These are phyloP conservation scores for Hylyphantes graminicola DNA, from an alignment of 1,140 invertebrate species.

Conservation along the genomic window DNA sequence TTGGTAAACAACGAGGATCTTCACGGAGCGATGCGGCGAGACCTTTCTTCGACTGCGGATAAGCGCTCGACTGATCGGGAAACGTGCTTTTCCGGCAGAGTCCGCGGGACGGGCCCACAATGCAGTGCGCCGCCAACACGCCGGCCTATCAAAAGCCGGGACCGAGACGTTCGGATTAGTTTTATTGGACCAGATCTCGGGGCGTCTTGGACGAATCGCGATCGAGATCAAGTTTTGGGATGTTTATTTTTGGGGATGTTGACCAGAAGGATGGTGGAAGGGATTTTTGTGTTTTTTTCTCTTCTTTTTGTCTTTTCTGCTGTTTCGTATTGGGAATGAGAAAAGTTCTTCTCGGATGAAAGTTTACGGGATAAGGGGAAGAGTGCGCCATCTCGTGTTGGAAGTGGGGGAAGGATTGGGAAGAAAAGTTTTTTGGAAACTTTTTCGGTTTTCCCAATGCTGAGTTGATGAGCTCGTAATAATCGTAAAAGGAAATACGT, in stretches of 20 bases:
- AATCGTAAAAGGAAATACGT: no score
- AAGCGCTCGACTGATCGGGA: conserved; percentile 17
- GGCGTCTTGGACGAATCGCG: conserved; percentile 49
- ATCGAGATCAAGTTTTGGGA: conserved; percentile 10
- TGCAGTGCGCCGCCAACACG: conserved; percentile 5
- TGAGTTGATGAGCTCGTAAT: no score
- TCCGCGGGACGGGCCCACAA: conserved; percentile 31
- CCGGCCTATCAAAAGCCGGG: conserved; percentile 25
- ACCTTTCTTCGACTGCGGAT: not conserved
- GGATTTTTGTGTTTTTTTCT: conserved; percentile 16
- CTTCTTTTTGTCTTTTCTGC: not conserved
- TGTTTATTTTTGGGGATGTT: conserved; percentile 54
- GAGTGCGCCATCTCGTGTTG: conserved; percentile 36
- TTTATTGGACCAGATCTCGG: conserved; percentile 45
- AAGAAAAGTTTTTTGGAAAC: no score
- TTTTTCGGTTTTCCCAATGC: no score
- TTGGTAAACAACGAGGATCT: not conserved
- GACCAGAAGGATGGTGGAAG: conserved; percentile 21
- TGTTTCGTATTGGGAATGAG: not conserved
- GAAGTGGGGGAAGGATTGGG: no score
- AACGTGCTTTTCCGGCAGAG: conserved; percentile 21
- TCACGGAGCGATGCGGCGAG: not conserved
- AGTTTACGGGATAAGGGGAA: conserved; percentile 1
- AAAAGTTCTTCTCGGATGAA: not conserved
- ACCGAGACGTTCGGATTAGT: not conserved